These are phyloP conservation scores for Actenoides hombroni DNA, from an alignment of 2,113 vertebrate genomes.

Conservation along the genomic window DNA sequence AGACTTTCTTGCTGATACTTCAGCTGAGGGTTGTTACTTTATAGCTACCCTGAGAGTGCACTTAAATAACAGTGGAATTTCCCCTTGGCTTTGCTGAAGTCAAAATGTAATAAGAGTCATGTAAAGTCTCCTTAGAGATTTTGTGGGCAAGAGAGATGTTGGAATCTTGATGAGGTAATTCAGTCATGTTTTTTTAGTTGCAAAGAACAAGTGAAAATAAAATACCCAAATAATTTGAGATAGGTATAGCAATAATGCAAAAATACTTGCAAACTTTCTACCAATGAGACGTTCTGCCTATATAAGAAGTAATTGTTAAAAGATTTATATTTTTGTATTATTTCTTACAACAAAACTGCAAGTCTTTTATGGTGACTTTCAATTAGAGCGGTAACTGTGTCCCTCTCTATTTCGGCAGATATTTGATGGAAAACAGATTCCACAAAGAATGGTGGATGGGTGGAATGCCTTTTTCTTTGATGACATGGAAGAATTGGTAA, in stretches of 20 bases:
- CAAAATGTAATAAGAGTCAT: neutral
- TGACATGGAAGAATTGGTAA: conserved; percentile 91
- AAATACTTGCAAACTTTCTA: neutral
- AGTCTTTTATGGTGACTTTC: neutral
- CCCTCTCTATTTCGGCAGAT: conserved; percentile 79
- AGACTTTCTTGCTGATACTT: conserved; percentile 7
- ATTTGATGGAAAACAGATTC: conserved; percentile 88
- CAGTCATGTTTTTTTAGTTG: neutral
- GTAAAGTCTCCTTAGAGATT: conserved; percentile 22
- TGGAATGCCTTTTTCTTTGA: conserved; percentile 98
- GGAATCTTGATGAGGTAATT: conserved; percentile 20
- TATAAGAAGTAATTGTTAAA: neutral
- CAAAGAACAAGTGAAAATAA: neutral
- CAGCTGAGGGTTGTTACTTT: neutral
- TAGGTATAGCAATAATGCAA: neutral
- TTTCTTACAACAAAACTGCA: neutral
- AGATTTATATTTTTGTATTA: neutral
- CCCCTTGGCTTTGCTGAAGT: conserved; percentile 19
- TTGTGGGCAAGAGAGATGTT: neutral
- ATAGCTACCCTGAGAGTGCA: neutral
- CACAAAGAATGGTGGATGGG: conserved; percentile 95
- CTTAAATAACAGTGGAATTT: conserved; percentile 52
- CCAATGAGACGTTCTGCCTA: neutral
- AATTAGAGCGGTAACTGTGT: neutral
- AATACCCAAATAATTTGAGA: neutral